These are phyloP conservation scores for Tethya wilhelma DNA, from an alignment of 37 sponge, comb jelly and placozoan species.

Conservation along the genomic window DNA sequence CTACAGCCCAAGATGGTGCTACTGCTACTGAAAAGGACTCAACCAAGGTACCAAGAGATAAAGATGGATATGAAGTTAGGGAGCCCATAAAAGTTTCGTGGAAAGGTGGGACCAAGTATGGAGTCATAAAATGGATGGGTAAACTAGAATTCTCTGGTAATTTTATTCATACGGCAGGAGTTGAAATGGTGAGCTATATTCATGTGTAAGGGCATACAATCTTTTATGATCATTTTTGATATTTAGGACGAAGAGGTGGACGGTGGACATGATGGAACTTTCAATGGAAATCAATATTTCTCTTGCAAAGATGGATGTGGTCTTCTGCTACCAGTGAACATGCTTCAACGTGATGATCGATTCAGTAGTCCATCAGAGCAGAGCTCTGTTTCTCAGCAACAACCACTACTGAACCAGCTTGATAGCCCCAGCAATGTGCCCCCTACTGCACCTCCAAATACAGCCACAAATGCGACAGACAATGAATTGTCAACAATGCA, in stretches of 20 bases:
- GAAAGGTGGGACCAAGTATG: conserved; percentile 24
- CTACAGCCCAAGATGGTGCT: neutral
- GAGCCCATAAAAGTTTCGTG: too few species aligned
- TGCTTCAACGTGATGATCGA: conserved; percentile 29
- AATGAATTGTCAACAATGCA: too few species aligned
- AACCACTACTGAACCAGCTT: too few species aligned
- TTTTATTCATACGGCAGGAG: conserved; percentile 15
- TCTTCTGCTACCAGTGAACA: neutral
- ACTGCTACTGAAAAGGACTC: neutral
- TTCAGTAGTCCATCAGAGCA: too few species aligned
- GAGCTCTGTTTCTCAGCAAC: too few species aligned
- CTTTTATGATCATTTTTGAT: neutral
- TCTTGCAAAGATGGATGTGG: conserved; percentile 12
- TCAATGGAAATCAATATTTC: conserved; percentile 1
- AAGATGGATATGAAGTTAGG: too few species aligned
- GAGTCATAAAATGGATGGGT: conserved; percentile 39
- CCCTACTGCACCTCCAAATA: too few species aligned
- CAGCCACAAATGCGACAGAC: too few species aligned
- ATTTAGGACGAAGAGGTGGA: conserved; percentile 5
- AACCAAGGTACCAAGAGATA: too few species aligned
- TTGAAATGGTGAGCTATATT: conserved; percentile 27
- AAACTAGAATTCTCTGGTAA: neutral
- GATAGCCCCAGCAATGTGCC: too few species aligned
- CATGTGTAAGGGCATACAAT: neutral
- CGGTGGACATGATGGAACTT: conserved; percentile 21